phyloP scores from a whole-genome alignment of 2,797 vertebrate species.

The Cuculus canorus region DNA sequence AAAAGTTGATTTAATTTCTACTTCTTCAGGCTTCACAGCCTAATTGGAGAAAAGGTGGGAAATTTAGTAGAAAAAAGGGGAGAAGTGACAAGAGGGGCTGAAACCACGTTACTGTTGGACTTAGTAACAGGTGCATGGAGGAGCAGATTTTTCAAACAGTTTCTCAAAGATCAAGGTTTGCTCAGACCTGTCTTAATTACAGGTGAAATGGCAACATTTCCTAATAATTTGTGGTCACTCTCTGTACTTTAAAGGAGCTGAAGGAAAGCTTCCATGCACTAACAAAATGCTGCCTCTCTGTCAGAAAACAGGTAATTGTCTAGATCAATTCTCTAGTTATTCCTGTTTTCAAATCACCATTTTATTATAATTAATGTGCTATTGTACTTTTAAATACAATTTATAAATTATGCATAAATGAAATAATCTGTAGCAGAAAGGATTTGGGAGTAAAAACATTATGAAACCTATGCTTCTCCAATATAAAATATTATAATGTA shows the following conservation, averaged over 20 bases:
- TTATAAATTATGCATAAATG: constrained; percentile 59
- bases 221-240: neutral
- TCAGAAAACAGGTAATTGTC: neutral
- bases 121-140: neutral
- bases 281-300: neutral
- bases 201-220: neutral
- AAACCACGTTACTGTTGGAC: neutral
- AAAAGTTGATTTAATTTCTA: constrained; percentile 59
- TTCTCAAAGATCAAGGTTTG: constrained; percentile 23
- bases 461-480: constrained; percentile 14
- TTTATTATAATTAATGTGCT: constrained; percentile 35
- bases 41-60: neutral
- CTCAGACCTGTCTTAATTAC: neutral
- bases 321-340: neutral
- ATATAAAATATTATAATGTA: constrained; percentile 57
- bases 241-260: neutral
- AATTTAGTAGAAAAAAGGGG: neutral
- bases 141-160: neutral
- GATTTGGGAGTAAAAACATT: constrained; percentile 39
- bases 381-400: constrained; percentile 45
- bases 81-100: neutral
- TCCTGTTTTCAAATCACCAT: neutral
- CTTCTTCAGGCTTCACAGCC: constrained; percentile 27
- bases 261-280: neutral
- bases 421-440: constrained; percentile 34